These are phyloP conservation scores for Tokudaia muenninki DNA, from an alignment of 2,797 vertebrate species.

Conservation along the genomic window DNA sequence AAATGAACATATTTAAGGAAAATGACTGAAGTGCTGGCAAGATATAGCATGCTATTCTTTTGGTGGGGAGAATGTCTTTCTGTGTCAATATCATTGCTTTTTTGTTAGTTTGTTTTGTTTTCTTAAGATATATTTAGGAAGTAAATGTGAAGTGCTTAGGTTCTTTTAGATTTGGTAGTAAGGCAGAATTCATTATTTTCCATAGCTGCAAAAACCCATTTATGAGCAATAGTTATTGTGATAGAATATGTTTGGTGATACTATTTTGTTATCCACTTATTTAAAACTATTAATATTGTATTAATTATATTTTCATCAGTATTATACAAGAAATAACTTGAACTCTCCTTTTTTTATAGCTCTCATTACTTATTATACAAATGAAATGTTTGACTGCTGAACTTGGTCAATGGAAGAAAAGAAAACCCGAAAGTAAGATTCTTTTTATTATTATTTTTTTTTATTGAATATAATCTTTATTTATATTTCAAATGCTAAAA, in stretches of 20 bases:
- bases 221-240: slow-evolving; percentile 34
- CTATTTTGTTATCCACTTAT: slow-evolving; percentile 13
- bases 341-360: slow-evolving; percentile 79
- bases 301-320: slow-evolving; percentile 33
- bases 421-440: slow-evolving; percentile 87
- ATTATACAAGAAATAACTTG: slow-evolving; percentile 63
- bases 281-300: slow-evolving; percentile 45
- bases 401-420: slow-evolving; percentile 78
- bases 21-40: slow-evolving; percentile 14
- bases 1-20: slow-evolving; percentile 48
- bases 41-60: neutral
- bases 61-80: neutral
- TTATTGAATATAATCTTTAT: too few species aligned
- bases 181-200: slow-evolving; percentile 58
- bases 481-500: too few species aligned
- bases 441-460: neutral
- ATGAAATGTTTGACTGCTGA: slow-evolving; percentile 82
- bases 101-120: neutral
- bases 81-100: neutral
- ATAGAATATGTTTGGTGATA: slow-evolving; percentile 56
- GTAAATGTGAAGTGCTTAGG: slow-evolving; percentile 10
- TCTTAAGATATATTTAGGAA: slow-evolving; percentile 22
- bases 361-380: slow-evolving; percentile 79
- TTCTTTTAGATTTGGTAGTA: slow-evolving; percentile 55
- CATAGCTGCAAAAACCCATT: neutral